Base-by-base conservation (phyloP, 2,113 vertebrate genomes). In the Leptocoma aspasia region DNA sequence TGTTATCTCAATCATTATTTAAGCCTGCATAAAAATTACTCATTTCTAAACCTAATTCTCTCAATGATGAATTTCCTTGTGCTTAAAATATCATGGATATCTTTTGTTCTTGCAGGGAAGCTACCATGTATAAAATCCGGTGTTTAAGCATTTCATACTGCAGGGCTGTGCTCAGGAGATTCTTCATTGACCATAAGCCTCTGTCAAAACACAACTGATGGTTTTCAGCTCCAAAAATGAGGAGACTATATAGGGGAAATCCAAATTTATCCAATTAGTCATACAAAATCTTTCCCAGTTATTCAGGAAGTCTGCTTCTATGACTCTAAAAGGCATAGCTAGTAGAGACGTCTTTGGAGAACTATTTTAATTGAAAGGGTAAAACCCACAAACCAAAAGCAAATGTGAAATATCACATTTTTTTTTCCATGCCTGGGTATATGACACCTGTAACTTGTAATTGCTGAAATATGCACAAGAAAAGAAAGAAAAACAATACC, bases 231-330 rank as follows among this genome's bases (percentile, higher is more conserved):
- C 82, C 78, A 73, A 50, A 95, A 92, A 42, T 54, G 66, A 60
- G 60, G n/a, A 71, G 44, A 42, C 53, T 89, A 33, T 78, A 33
- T 65, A 56, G 73, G 33, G 75, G 65, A 86, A 85, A 90, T 91
- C 73, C 56, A 89, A 80, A 94, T 95, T 88, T 82, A 94, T 81
- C 54, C 83, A 81, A 41, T 96, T 95, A 95, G 52, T 97, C 91
- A 90, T 70, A 41, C 28, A 65, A 54, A 82, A 76, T 80, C 66
- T 95, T 87, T 49, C 79, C 28, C 30, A 37, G 49, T 86, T 95
- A 81, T 87, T 92, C 84, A 85, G 63, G 35, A 89, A 61, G 63
- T 82, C 84, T 89, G 54, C 61, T 91, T 56, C 69, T 65, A 0
- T 84, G 57, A 60, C 86, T 91, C 18, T 79, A 87, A 89, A 69